Conservation (phyloP, 2,888 invertebrate species). For the Drosophila mayaguana region DNA sequence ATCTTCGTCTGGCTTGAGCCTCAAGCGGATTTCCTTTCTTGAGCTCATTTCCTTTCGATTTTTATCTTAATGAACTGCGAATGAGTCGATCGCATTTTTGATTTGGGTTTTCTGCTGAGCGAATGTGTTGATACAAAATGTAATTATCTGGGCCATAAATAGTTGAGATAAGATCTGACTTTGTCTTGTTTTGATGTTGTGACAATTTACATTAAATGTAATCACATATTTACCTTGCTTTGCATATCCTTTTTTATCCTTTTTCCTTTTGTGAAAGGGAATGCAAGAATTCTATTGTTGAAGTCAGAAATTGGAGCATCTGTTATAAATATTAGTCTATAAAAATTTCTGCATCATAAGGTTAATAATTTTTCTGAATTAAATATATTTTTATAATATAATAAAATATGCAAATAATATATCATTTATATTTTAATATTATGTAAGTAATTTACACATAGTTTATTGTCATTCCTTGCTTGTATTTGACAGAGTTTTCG, state of each 20-base stretch:
- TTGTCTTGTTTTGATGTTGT: not conserved
- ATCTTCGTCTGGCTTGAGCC: constrained; percentile 44
- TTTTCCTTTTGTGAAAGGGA: not conserved
- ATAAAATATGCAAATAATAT: no score
- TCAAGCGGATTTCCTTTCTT: constrained; percentile 54
- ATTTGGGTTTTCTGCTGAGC: not conserved
- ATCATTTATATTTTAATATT: no score
- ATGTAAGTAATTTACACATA: no score
- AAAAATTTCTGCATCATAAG: no score
- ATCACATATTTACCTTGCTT: not conserved
- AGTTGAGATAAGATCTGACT: not conserved
- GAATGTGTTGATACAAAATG: constrained; percentile 6
- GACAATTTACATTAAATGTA: constrained; percentile 3
- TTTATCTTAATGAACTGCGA: constrained; percentile 38
- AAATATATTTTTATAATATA: no score
- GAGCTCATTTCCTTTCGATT: constrained; percentile 23
- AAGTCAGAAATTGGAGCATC: not conserved
- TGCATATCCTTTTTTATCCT: not conserved
- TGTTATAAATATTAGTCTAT: not conserved
- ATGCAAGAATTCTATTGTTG: not conserved
- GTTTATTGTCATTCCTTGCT: no score
- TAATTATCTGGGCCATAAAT: constrained; percentile 25
- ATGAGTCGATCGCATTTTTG: constrained; percentile 21
- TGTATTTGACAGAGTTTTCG: no score
- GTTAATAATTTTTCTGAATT: no score